phyloP scores from a whole-genome alignment of 2,113 vertebrate species.

The Hemibagrus wyckioides region DNA sequence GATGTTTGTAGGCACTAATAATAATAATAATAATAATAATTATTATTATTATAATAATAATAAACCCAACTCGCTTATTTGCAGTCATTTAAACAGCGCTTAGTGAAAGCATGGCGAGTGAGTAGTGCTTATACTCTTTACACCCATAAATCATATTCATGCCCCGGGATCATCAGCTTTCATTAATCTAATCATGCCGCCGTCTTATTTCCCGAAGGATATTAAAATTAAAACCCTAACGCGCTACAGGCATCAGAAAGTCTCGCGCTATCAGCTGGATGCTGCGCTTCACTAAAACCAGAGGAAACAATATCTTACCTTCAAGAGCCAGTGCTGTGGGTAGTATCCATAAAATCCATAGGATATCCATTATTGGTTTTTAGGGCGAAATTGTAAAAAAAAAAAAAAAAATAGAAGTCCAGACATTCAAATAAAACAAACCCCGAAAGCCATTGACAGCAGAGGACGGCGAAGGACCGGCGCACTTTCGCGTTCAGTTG shows the following conservation, averaged over 20 bases:
- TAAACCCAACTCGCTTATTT: neutral
- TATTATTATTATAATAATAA: no score
- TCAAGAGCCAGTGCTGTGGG: slow-evolving; percentile 76
- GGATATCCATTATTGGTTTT: slow-evolving; percentile 78
- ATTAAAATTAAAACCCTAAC: neutral
- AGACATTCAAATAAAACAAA: slow-evolving; percentile 74
- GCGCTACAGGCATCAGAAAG: slow-evolving; percentile 55
- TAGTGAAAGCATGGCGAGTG: neutral
- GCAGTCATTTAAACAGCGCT: neutral
- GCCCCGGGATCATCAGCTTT: neutral
- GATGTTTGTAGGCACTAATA: neutral
- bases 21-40: no score
- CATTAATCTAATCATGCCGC: neutral
- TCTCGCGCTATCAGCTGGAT: slow-evolving; percentile 56
- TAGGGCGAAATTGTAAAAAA: slow-evolving; percentile 12
- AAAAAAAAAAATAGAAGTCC: slow-evolving; percentile 56
- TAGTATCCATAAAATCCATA: slow-evolving; percentile 82
- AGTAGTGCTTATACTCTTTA: neutral
- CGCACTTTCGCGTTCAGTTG: slow-evolving; percentile 70
- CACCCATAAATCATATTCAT: neutral
- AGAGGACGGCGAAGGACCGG: slow-evolving; percentile 64
- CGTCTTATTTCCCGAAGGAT: neutral
- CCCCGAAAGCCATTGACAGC: slow-evolving; percentile 78
- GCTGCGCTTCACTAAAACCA: slow-evolving; percentile 49
- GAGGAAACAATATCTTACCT: slow-evolving; percentile 70